Base-by-base conservation (phyloP, 1,140 invertebrate genomes). In the Meloidogyne floridensis region DNA sequence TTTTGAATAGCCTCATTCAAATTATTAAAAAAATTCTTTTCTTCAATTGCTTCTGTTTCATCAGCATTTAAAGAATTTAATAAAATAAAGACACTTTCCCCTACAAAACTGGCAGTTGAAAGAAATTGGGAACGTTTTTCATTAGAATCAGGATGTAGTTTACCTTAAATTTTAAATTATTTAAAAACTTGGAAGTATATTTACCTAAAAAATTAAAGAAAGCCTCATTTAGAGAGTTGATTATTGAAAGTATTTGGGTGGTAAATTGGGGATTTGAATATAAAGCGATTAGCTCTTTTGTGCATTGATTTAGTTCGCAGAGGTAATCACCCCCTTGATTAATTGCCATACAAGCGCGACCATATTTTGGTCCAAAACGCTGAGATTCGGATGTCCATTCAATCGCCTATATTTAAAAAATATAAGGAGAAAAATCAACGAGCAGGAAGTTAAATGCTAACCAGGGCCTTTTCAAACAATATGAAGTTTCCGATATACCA, bases 1-100 rank as follows among this genome's bases (percentile, higher is more conserved):
- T 72, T 65, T 65, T 82, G 81, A 43, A 82, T 82, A 15, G 15
- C 10, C 10, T 82, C 77, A 72, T 82, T 82, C 51, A 82, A 51
- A 11, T 11, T 42, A 43, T 47, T 69, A 65, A 43, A 82, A 59
- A 82, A 82, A 32, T 47, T 69, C n/a, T 74, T 9, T 5, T 72
- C 79, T 42, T 82, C 79, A 72, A 18, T 43, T 9, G 77, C 54
- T 43, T 74, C 69, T 18, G n/a, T 43, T 20, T 42, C 42, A 32
- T 80, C 69, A 2, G 47, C 77, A 51, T 79, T 79, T 42, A 81
- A 56, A 11, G 77, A 69, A 71, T 81, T 82, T 74, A 82, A 47
- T n/a, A 82, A 65, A 32, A 65, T 43, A 53, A 72, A 82, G 32
- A 53, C 72, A 71, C 13, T 81, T n/a, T 82, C 81, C 18, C 81